Evolutionary conservation across 1,140 invertebrate genomes (phyloP).

Genomic region (Solenopsis fugax): DNA sequence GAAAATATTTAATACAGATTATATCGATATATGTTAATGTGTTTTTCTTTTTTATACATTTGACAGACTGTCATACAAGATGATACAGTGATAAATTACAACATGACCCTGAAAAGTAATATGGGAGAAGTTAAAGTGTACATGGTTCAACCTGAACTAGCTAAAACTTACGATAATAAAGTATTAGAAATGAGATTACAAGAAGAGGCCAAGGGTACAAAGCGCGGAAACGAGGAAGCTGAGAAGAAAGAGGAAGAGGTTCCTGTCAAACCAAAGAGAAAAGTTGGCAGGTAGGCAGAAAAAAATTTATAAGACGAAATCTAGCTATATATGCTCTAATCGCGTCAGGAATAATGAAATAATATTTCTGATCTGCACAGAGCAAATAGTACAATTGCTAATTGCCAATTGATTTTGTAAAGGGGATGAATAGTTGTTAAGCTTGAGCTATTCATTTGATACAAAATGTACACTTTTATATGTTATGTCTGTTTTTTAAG

Average conservation of each 20-base stretch:
- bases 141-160: constrained; percentile 83
- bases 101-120: constrained; percentile 83
- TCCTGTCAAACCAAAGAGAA: constrained; percentile 84
- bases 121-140: constrained; percentile 84
- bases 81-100: constrained; percentile 80
- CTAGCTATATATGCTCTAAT: constrained; percentile 80
- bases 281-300: constrained; percentile 82
- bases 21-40: not conserved
- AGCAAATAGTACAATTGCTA: constrained; percentile 81
- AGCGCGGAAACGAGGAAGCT: constrained; percentile 79
- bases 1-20: constrained; percentile 53
- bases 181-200: constrained; percentile 85
- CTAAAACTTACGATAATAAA: constrained; percentile 86
- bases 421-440: constrained; percentile 81
- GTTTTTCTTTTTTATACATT: constrained; percentile 60
- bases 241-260: constrained; percentile 83
- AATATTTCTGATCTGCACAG: constrained; percentile 83
- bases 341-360: constrained; percentile 80
- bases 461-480: constrained; percentile 79
- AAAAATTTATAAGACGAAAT: not conserved
- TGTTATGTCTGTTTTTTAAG: constrained; percentile 6
- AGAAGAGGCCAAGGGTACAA: constrained; percentile 79
- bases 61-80: constrained; percentile 78
- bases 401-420: constrained; percentile 73
- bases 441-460: constrained; percentile 81